These are phyloP conservation scores for Baryphthengus martii DNA, from an alignment of 2,113 vertebrate species.

Conservation along the genomic window DNA sequence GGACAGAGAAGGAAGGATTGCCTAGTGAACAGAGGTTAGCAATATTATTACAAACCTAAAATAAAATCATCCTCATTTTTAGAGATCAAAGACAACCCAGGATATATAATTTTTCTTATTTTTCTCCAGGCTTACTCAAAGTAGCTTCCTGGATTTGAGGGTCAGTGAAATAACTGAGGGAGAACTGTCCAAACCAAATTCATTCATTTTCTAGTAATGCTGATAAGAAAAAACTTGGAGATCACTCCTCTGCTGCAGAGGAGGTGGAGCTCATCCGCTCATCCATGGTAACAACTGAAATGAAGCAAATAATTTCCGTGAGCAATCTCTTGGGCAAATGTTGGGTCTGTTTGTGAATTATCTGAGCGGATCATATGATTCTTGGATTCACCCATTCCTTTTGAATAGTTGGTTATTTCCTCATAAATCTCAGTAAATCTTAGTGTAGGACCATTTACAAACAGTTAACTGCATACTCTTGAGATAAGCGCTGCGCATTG, in stretches of 20 bases:
- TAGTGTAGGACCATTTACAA: background rate
- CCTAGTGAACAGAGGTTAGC: background rate
- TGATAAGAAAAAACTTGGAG: background rate
- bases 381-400: background rate
- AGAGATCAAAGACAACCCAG: conserved; percentile 34
- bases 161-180: background rate
- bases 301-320: conserved; percentile 32
- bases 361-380: background rate
- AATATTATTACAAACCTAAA: background rate
- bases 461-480: background rate
- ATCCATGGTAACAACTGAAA: conserved; percentile 38
- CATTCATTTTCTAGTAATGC: background rate
- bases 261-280: conserved; percentile 31
- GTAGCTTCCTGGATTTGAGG: background rate
- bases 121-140: conserved; percentile 1
- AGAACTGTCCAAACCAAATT: background rate
- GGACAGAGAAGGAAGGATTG: conserved; percentile 4
- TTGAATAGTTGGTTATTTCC: background rate
- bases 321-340: background rate
- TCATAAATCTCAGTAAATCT: background rate
- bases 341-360: background rate
- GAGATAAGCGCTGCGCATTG: background rate
- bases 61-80: conserved; percentile 24
- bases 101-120: conserved; percentile 24
- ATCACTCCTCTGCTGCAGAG: background rate